Evolutionary conservation across 2,888 invertebrate genomes (phyloP).

Genomic region (Eucriotettix oculatus): DNA sequence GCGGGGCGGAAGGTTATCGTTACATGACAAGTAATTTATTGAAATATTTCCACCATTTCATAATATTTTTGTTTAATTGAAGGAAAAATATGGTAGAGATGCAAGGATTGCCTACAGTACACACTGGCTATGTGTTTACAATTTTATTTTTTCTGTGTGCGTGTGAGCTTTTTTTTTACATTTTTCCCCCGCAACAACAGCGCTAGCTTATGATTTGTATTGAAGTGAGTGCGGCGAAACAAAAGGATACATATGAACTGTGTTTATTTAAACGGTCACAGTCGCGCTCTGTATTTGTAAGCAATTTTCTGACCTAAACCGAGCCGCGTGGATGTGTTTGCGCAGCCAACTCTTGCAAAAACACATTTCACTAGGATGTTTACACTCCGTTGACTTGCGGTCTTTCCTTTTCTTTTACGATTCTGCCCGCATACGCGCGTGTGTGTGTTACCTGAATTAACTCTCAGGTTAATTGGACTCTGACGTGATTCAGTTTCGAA

Average conservation of each 20-base stretch:
- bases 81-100: slow-evolving; percentile 5
- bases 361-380: too few relatives aligned
- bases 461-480: too few relatives aligned
- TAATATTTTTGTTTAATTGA: slow-evolving; percentile 10
- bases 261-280: background rate
- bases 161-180: background rate
- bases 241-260: background rate
- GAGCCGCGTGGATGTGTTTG: background rate
- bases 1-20: slow-evolving; percentile 1
- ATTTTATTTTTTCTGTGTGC: background rate
- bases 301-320: background rate
- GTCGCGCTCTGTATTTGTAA: background rate
- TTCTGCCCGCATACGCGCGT: too few relatives aligned
- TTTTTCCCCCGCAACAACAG: background rate
- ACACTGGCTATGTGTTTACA: background rate
- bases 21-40: slow-evolving; percentile 8
- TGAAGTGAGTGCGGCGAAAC: background rate
- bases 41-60: slow-evolving; percentile 9
- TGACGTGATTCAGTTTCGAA: too few relatives aligned
- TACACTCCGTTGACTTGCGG: too few relatives aligned
- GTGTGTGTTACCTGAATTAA: too few relatives aligned
- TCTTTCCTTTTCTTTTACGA: too few relatives aligned
- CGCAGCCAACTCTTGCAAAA: background rate
- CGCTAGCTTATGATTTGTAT: background rate
- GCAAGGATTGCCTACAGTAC: background rate